Evolutionary conservation across 2,113 vertebrate genomes (phyloP).

Genomic region (Pogona vitticeps): DNA sequence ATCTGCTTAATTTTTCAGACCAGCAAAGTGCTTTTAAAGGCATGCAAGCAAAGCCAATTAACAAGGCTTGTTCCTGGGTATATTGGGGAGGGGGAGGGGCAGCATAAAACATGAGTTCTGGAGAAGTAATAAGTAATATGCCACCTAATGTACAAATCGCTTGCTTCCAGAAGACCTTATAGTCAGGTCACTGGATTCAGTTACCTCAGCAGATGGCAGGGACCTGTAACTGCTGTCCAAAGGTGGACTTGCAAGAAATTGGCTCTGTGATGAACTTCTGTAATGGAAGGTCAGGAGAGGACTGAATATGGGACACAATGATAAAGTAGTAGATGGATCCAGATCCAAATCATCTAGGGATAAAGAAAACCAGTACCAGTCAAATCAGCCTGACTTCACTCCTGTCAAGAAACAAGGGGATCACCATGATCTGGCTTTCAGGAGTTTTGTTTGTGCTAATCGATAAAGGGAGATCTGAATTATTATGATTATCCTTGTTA

Average conservation of each 20-base stretch:
- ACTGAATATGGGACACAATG: not conserved
- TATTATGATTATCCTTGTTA: no score
- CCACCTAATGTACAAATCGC: not conserved
- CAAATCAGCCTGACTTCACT: not conserved
- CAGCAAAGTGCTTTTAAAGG: not conserved
- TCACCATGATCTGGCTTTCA: not conserved
- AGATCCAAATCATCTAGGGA: not conserved
- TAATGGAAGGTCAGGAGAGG: not conserved
- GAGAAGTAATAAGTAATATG: not conserved
- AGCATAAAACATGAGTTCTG: not conserved
- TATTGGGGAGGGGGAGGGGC: not conserved
- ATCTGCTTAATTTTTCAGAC: conserved; percentile 3
- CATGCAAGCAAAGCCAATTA: not conserved
- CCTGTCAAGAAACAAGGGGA: not conserved
- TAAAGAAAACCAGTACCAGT: not conserved
- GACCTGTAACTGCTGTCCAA: not conserved
- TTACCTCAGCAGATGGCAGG: not conserved
- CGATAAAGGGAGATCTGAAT: not conserved
- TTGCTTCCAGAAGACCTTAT: not conserved
- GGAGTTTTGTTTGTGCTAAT: not conserved
- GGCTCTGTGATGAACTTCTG: not conserved
- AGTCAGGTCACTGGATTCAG: not conserved
- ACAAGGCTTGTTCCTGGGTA: not conserved
- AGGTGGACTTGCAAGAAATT: not conserved
- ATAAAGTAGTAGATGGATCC: not conserved